Evolutionary conservation across 2,797 vertebrate genomes (phyloP), one percentile per base, ranked within the genome.

Genomic region (Pogonophryne albipinna): DNA sequence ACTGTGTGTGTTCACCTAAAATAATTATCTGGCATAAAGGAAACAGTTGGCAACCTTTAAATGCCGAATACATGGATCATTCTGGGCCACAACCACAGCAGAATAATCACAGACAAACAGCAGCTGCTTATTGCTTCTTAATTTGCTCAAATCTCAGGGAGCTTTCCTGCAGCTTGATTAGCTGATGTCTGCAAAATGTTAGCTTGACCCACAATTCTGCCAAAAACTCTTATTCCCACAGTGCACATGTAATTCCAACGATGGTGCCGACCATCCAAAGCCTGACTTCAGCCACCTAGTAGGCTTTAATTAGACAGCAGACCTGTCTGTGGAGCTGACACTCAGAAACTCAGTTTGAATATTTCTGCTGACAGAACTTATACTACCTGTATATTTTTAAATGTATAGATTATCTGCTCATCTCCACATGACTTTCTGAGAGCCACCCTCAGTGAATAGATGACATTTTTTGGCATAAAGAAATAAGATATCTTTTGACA

Each of bases 21-120:
- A 27, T 20, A 47, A 42, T 70, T 14, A 31, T 16, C 13, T 2
- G n/a, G n/a, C 14, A 20, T 10, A 16, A 59, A 10, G 46, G 34
- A 52, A 60, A 60, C 57, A 9, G 34, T 42, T 4, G 3, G 58
- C 10, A 27, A 41, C 51, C 19, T 47, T 41, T 56, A 64, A 57
- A 50, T 42, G 52, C 47, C 13, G 63, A 66, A 74, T 20, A 16
- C 13, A 51, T 59, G 46, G 59, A 66, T 66, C 10, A 23, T 23
- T 34, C 8, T 50, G 12, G 42, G 38, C 10, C 9, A 17, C 31
- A 52, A 4, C 15, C 6, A 2, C 31, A 19, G 69, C 19, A 56
- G 56, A 61, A 69, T 23, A 46, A 60, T 74, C 11, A 49, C n/a
- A 57, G 14, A 64, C 27, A 62, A 62, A 49, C 66, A 56, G 71